phyloP scores from a whole-genome alignment of 2,113 vertebrate species.

The Bos taurus region DNA sequence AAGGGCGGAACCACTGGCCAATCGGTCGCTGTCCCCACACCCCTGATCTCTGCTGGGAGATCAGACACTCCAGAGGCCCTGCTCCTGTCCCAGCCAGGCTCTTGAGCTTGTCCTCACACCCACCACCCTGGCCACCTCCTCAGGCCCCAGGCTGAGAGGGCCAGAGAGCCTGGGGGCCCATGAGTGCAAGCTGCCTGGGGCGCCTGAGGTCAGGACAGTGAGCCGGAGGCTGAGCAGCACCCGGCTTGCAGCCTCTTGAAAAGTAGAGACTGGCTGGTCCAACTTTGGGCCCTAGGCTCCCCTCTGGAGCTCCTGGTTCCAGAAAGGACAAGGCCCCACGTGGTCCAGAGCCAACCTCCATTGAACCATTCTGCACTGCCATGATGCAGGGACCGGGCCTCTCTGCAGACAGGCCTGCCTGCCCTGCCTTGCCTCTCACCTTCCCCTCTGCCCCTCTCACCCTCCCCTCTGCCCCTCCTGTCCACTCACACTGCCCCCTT shows the following conservation, averaged over 20 bases:
- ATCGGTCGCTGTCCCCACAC: background rate
- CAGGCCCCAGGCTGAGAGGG: background rate
- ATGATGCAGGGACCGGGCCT: accelerated
- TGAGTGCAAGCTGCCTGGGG: accelerated
- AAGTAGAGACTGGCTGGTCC: background rate
- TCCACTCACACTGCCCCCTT: background rate
- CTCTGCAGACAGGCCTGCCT: background rate
- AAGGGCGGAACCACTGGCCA: accelerated
- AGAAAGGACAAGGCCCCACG: background rate
- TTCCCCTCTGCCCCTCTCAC: background rate
- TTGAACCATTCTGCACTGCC: accelerated
- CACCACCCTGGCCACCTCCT: accelerated
- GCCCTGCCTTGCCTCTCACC: background rate
- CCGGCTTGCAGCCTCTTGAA: background rate
- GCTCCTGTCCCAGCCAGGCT: background rate
- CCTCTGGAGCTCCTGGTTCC: accelerated
- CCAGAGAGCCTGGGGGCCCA: accelerated
- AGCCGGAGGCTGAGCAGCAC: background rate
- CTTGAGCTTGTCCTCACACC: background rate
- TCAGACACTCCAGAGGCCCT: background rate
- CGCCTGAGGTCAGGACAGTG: accelerated
- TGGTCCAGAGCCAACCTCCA: background rate
- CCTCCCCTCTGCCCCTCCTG: background rate
- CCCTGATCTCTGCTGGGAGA: background rate
- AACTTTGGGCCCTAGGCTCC: background rate